phyloP scores from a whole-genome alignment of 2,888 invertebrate species.

The Germaria angustata region DNA sequence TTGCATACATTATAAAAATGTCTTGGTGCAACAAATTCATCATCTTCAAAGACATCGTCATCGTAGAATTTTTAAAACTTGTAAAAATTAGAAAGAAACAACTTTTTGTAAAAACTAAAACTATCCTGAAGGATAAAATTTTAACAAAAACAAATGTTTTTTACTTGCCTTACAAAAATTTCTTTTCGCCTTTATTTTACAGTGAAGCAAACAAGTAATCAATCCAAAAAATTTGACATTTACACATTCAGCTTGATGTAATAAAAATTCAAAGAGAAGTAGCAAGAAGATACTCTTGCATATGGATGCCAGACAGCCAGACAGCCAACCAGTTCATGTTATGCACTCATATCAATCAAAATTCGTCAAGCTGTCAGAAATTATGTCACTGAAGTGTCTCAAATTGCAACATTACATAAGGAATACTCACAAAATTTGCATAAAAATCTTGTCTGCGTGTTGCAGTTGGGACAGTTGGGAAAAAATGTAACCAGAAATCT shows the following conservation, averaged over 20 bases:
- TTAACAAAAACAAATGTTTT: neutral
- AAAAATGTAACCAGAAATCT: neutral
- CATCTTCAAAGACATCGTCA: conserved; percentile 21
- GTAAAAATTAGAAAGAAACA: conserved; percentile 9
- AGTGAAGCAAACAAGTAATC: conserved; percentile 59
- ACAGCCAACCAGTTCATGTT: neutral
- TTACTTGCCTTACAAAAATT: neutral
- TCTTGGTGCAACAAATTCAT: conserved; percentile 55
- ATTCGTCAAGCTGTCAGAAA: conserved; percentile 78
- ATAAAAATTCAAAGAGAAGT: conserved; percentile 9
- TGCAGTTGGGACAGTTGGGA: conserved; percentile 6
- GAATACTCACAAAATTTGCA: conserved; percentile 46
- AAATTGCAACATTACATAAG: conserved; percentile 73
- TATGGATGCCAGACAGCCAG: neutral
- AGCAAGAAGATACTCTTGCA: neutral
- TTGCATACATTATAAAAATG: conserved; percentile 59
- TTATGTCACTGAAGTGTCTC: conserved; percentile 78
- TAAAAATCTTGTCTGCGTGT: conserved; percentile 37
- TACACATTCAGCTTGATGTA: conserved; percentile 58
- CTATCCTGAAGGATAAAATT: neutral
- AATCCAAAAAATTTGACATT: conserved; percentile 59
- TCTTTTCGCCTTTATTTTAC: conserved; percentile 8
- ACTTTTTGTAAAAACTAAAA: conserved; percentile 9
- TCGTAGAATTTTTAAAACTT: neutral
- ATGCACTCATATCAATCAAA: conserved; percentile 76